Evolutionary conservation across 2,888 invertebrate species (phyloP), one percentile per base, ranked within the genome.

Genomic region (Holacanthella duospinosa): DNA sequence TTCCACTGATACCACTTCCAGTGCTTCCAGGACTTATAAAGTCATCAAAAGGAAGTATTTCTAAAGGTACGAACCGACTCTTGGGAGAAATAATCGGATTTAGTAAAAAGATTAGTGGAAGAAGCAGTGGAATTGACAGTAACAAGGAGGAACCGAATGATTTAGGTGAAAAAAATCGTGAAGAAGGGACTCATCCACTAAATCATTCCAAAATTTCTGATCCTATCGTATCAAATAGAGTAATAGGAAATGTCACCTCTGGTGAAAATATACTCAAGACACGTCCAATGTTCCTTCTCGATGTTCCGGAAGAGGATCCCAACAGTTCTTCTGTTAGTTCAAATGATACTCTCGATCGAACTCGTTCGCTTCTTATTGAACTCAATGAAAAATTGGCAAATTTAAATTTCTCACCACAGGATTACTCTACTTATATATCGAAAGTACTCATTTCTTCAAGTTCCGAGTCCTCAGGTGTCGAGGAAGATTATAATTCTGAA

Each of bases 401-500:
- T 58, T 57, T 73, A 1, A 71, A 68, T 55, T 59, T 63, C 24
- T 26, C 58, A 21, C 64, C 64, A 2, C 24, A 43, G 19, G 68
- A 71, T 24, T 71, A 69, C 55, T 66, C 69, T 3, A 67, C 68
- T 1, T 68, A 69, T 43, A 66, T 68, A 36, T 67, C 70, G 19
- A 69, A 70, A 55, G 70, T 68, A 1, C 64, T 70, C 43, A 66
- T 71, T 44, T 68, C 69, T 6, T 68, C 70, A 12, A 67, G 67
- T 43, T 69, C 70, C 1, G 70, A 70, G 36, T 68, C 67, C 2
- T 69, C 69, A 21, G 73, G 73, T 12, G 73, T 73, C 12, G 73
- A 73, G 44, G 73, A 73, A 59, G 73, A 73, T 60, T 73, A 73
- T 59, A 71, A 69, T 60, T 73, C 73, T 4, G 73, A 73, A 48